Percentiles rank a stretch among this genome's conserved stretches.
These are phyloP conservation scores for Crocallis elinguaria DNA, from an alignment of 2,888 invertebrate species.

Conservation along the genomic window DNA sequence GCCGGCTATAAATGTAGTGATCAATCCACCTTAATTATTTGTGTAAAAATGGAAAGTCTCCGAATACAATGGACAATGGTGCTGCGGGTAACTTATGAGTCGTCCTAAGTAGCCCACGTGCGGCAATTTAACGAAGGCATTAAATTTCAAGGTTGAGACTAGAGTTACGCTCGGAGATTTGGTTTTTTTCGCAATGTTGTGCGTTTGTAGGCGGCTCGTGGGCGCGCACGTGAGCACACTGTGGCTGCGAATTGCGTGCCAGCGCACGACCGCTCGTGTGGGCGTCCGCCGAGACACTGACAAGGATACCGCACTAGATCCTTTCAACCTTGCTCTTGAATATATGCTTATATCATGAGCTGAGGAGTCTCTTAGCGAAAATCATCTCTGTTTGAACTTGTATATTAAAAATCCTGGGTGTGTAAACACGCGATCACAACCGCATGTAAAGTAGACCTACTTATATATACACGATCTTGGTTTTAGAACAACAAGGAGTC, in stretches of 20 bases:
- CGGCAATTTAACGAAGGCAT: slow-evolving; percentile 74
- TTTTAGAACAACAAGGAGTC: no score
- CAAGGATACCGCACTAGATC: slow-evolving; percentile 30
- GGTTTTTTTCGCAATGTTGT: slow-evolving; percentile 81
- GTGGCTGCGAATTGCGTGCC: slow-evolving; percentile 57
- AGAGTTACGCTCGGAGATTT: slow-evolving; percentile 71
- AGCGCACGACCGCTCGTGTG: slow-evolving; percentile 71
- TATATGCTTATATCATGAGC: slow-evolving; percentile 12
- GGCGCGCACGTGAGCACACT: slow-evolving; percentile 77
- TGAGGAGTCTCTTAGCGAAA: no score
- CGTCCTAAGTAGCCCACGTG: slow-evolving; percentile 66
- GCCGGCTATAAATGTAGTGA: slow-evolving; percentile 10
- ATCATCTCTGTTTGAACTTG: no score
- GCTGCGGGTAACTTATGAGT: slow-evolving; percentile 57
- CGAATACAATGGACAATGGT: slow-evolving; percentile 69
- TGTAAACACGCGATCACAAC: no score
- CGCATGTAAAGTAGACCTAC: no score
- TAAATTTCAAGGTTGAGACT: slow-evolving; percentile 78
- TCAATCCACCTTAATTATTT: slow-evolving; percentile 34
- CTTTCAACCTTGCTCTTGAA: slow-evolving; percentile 44
- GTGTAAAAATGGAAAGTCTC: slow-evolving; percentile 46
- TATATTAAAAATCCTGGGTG: no score
- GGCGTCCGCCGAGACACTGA: slow-evolving; percentile 69
- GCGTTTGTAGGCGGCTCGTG: slow-evolving; percentile 77
- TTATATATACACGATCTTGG: no score